Evolutionary conservation across 2,113 vertebrate species (phyloP), one percentile per base, ranked within the genome.

Genomic region (Todiramphus saurophagus): DNA sequence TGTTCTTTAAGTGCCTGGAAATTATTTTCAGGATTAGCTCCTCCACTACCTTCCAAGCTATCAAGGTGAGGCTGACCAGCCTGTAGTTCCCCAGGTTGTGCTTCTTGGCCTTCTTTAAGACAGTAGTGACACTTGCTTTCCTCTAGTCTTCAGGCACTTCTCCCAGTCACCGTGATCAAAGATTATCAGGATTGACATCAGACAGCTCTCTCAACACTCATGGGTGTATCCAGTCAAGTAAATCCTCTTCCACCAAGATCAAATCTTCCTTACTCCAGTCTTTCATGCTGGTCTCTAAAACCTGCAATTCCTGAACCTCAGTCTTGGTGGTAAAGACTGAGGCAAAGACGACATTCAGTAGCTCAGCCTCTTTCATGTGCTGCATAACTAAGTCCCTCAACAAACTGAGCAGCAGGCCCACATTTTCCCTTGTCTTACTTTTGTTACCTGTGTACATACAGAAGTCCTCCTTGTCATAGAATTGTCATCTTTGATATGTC

Each of bases 341-440:
- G 30, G 35, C 4, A 86, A 58, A 79, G 56, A 21, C 6, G 5
- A 28, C 23, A 62, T 62, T 82, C 37, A 37, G 62, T 5, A 86
- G 39, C 33, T 66, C 62, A 67, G 44, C 19, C 20, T 64, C 33
- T 79, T 46, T 17, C 43, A 75, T 8, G 5, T 23, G 50, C 41
- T 72, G 23, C 5, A 3, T 28, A 83, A 72, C 8, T 30, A 94
- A 43, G 16, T 67, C 35, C 19, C 37, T 17, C 1, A 0, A 13
- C 30, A 13, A 41, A 55, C 0, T 64, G 21, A 59, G n/a, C 28
- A 68, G 81, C 0, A 1, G 53, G 14, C 10, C 5, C 28, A 67
- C 13, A 33, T 68, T 82, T 82, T 19, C 11, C 30, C 33, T 58
- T 9, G 4, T 43, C 35, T 53, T 87, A 27, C 39, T 81, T 81